These are phyloP conservation scores for Temnothorax unifasciatus DNA, from an alignment of 2,888 invertebrate species.

Conservation along the genomic window DNA sequence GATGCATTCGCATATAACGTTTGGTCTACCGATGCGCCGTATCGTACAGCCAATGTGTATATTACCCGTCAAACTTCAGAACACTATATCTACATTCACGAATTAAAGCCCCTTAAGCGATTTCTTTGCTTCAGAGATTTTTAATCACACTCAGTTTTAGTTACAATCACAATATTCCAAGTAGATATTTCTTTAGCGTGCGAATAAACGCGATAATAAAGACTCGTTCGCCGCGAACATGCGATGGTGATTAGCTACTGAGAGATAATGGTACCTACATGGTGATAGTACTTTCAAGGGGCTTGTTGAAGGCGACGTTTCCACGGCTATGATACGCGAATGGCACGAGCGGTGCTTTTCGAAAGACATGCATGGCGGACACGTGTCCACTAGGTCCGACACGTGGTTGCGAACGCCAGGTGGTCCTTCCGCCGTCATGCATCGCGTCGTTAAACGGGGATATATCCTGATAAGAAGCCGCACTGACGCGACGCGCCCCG, in stretches of 20 bases:
- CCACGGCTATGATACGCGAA: conserved; percentile 56
- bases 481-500: conserved; percentile 69
- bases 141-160: not conserved
- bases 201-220: not conserved
- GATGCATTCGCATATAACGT: conserved; percentile 68
- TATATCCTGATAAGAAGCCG: conserved; percentile 80
- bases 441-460: conserved; percentile 80
- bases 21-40: conserved; percentile 45
- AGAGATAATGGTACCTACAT: conserved; percentile 33
- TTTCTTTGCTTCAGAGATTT: not conserved
- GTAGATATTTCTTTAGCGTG: not conserved
- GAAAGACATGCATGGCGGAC: conserved; percentile 78
- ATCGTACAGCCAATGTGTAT: conserved; percentile 11
- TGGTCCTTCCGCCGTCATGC: conserved; percentile 80
- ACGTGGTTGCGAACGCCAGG: conserved; percentile 81
- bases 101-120: not conserved
- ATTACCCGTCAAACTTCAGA: not conserved
- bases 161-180: not conserved
- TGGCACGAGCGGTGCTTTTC: conserved; percentile 69
- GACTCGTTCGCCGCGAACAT: not conserved
- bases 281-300: conserved; percentile 29
- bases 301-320: conserved; percentile 22
- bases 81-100: not conserved
- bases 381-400: conserved; percentile 82
- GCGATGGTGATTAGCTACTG: conserved; percentile 9